Conservation (phyloP, 2,797 vertebrate species). For the Leptoclinus maculatus region DNA sequence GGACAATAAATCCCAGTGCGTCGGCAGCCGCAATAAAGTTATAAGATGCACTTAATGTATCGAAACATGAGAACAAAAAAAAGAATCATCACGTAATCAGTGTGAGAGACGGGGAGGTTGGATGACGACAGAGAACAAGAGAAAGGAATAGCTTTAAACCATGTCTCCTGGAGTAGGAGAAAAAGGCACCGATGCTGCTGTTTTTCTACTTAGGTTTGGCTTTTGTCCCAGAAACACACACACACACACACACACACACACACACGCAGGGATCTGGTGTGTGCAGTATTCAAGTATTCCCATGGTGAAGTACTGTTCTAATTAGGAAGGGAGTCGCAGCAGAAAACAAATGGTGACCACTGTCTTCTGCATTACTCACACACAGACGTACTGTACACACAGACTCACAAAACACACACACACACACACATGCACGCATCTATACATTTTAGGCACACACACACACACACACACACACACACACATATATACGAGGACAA, state of each 20-base stretch:
- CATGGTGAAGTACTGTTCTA: conserved; percentile 39
- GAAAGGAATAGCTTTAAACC: conserved; percentile 17
- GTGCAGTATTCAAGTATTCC: conserved; percentile 38
- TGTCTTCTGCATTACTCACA: conserved; percentile 21
- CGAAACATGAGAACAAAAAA: conserved; percentile 27
- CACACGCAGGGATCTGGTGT: neutral
- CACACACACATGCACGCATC: neutral
- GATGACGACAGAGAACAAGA: conserved; percentile 23
- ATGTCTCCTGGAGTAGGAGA: conserved; percentile 9
- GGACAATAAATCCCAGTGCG: neutral
- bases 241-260: conserved; percentile 7
- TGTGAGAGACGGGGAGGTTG: conserved; percentile 6
- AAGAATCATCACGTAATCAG: neutral
- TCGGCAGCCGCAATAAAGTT: neutral
- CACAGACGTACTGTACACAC: neutral
- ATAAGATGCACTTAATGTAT: conserved; percentile 21
- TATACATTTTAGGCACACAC: neutral
- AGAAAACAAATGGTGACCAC: conserved; percentile 43
- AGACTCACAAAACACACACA: neutral
- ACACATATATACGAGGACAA: neutral
- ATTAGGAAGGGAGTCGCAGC: conserved; percentile 45
- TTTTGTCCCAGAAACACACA: conserved; percentile 29
- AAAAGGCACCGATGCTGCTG: conserved; percentile 38
- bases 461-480: neutral
- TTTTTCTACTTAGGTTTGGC: conserved; percentile 50